Evolutionary conservation across 2,888 invertebrate genomes (phyloP).

Genomic region (Calephelis perditalis): DNA sequence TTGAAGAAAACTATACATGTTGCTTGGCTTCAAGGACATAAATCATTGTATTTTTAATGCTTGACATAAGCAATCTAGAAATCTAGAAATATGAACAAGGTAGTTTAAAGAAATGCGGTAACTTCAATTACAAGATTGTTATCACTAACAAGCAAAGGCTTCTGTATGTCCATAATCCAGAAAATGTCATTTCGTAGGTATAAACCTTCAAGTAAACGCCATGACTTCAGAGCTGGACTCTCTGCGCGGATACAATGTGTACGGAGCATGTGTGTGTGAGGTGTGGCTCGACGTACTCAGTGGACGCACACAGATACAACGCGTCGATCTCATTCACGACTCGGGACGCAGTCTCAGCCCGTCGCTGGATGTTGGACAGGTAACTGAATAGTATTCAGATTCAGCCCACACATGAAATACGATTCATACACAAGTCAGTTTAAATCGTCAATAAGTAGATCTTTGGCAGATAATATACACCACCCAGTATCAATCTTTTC

Average conservation of each 20-base stretch:
- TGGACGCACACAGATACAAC: conserved; percentile 77
- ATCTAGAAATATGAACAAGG: too few relatives aligned
- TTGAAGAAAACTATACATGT: too few relatives aligned
- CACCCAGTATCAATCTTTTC: background rate
- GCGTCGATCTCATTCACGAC: conserved; percentile 83
- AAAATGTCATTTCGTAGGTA: conserved; percentile 37
- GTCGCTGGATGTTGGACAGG: conserved; percentile 83
- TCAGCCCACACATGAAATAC: background rate
- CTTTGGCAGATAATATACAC: too few relatives aligned
- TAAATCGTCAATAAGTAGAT: too few relatives aligned
- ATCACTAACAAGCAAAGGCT: too few relatives aligned
- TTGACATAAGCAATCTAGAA: too few relatives aligned
- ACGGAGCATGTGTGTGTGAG: conserved; percentile 80
- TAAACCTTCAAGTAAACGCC: conserved; percentile 76
- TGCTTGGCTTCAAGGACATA: too few relatives aligned
- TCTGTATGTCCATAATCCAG: too few relatives aligned
- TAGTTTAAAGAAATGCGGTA: too few relatives aligned
- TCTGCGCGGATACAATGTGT: conserved; percentile 70
- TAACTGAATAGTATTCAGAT: conserved; percentile 28
- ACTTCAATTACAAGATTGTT: too few relatives aligned
- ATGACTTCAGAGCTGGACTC: conserved; percentile 55
- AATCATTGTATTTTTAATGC: too few relatives aligned
- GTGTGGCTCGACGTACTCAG: conserved; percentile 85
- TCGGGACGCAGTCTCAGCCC: conserved; percentile 83
- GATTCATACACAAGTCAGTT: too few relatives aligned